Conservation (phyloP, 2,888 invertebrate species). For the Drosophila villosipedis region DNA sequence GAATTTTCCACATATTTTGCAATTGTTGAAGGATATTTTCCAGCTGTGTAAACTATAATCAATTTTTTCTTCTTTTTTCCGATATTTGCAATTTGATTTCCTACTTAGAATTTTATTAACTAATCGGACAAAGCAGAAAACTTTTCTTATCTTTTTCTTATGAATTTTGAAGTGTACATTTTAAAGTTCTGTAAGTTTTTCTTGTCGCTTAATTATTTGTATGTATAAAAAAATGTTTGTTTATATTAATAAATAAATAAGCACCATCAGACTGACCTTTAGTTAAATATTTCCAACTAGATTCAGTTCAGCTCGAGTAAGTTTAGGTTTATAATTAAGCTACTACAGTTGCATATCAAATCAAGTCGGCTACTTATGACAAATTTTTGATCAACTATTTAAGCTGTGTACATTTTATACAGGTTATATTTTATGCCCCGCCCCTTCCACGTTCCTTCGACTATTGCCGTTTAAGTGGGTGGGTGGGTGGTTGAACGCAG, state of each 20-base stretch:
- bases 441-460: not conserved
- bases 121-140: not conserved
- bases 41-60: not conserved
- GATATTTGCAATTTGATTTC: not conserved
- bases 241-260: not conserved
- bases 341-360: slow-evolving; percentile 44
- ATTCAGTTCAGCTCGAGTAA: not conserved
- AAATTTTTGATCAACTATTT: slow-evolving; percentile 69
- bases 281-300: not conserved
- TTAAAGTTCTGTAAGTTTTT: not conserved
- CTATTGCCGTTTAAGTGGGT: slow-evolving; percentile 26
- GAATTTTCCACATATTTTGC: not conserved
- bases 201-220: not conserved
- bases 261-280: not conserved
- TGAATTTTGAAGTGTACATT: not conserved
- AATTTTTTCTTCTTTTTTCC: not conserved
- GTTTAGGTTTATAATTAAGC: not conserved
- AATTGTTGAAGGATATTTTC: not conserved
- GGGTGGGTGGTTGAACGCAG: slow-evolving; percentile 31
- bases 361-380: slow-evolving; percentile 63
- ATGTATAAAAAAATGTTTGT: too few species aligned
- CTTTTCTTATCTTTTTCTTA: not conserved
- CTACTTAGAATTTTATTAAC: not conserved
- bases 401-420: slow-evolving; percentile 58
- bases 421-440: slow-evolving; percentile 11